phyloP scores from a whole-genome alignment of 2,113 vertebrate genomes.

The Plotosus lineatus region DNA sequence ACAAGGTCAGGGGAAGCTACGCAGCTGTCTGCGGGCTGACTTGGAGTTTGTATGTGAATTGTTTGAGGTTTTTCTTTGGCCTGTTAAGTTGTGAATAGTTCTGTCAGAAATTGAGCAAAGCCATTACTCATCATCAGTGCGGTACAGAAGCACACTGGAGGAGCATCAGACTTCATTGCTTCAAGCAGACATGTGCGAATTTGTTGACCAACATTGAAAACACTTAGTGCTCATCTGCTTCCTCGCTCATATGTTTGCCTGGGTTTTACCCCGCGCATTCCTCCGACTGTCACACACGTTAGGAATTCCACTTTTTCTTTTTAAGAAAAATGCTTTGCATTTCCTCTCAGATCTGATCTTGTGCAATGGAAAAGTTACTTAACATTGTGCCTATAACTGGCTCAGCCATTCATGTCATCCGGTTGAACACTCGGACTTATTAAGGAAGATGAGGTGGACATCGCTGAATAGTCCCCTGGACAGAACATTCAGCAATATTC shows the following conservation, averaged over 20 bases:
- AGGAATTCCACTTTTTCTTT: conserved; percentile 61
- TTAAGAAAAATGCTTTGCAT: background rate
- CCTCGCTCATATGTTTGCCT: conserved; percentile 31
- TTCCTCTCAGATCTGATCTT: conserved; percentile 9
- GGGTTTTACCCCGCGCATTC: conserved; percentile 41
- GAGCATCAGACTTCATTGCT: background rate
- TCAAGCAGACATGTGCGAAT: conserved; percentile 13
- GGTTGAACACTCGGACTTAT: no score
- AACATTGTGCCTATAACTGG: background rate
- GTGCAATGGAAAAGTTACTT: no score
- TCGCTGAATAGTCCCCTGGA: no score
- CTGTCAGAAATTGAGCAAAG: conserved; percentile 24
- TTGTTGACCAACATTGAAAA: conserved; percentile 31
- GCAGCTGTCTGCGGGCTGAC: conserved; percentile 30
- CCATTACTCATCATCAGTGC: conserved; percentile 6
- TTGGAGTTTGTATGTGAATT: conserved; percentile 49
- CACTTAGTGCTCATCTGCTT: conserved; percentile 35
- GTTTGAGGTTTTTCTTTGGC: conserved; percentile 33
- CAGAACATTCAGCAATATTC: no score
- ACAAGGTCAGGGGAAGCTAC: conserved; percentile 39
- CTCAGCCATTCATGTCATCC: background rate
- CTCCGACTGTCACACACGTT: conserved; percentile 56
- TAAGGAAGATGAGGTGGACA: no score
- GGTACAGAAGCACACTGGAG: conserved; percentile 16
- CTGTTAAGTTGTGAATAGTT: conserved; percentile 35